Base-by-base conservation (phyloP, 30 jellyfish, hydroid and myxozoan species). In the Aurelia coerulea region DNA sequence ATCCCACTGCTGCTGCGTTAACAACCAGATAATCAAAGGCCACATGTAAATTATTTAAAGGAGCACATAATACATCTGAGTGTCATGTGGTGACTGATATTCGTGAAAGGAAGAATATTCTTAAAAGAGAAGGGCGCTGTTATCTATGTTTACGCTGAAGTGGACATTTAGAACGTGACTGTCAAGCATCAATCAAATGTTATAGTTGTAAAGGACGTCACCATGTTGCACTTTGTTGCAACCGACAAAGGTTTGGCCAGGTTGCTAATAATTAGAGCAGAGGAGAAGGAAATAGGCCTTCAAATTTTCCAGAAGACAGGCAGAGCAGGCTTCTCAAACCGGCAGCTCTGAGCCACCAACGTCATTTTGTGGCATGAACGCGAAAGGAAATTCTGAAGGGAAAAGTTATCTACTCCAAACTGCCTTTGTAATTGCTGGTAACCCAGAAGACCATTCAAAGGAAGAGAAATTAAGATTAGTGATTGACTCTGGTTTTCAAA, bases 171-270 rank as follows among this genome's bases (percentile, higher is more conserved):
- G 78, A 78, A 33, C 75, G 65, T 5, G 78, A 62, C 59, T 76
- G 87, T 59, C 63, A 76, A 54, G 34, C 87, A 58, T 54, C 76
- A 42, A 76, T 76, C 78, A 76, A 62, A 62, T 76, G 87, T 54
- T 76, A 3, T 23, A 54, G 53, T 76, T 76, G 87, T 64, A 54
- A 59, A 62, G 87, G 87, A n/a, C 23, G 65, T 52, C 87, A 76
- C 78, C 87, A 76, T 59, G 87, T 76, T 58, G 87, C 87, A 53
- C 37, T 76, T 54, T 76, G 87, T 76, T 78, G 53, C 39, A 74
- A 46, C 63, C 41, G 59, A 35, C 39, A 4, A 1, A 51, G 76
- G 60, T 41, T 76, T 52, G 64, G 87, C 19, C 76, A 76, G 46
- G 51, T 41, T 74, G 16, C 54, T 76, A 33, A 1, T 76, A 17